These are phyloP conservation scores for Drosophila kanapiae DNA, from an alignment of 1,140 invertebrate species.

Conservation along the genomic window DNA sequence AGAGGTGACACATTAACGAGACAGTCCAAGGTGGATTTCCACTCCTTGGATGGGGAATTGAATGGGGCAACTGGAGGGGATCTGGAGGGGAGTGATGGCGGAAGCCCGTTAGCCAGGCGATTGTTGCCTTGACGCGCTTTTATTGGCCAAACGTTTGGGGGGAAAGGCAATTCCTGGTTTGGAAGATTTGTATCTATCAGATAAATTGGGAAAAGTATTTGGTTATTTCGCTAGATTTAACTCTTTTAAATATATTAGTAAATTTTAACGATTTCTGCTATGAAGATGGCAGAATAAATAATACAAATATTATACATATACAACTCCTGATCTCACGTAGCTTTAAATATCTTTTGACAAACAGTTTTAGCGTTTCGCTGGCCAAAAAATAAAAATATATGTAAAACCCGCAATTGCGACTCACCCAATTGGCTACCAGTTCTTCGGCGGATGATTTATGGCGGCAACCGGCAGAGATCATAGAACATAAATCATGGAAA, in stretches of 20 bases:
- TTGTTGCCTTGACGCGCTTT: conserved; percentile 71
- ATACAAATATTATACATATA: background rate
- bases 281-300: too few relatives aligned
- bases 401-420: conserved; percentile 10
- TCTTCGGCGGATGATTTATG: conserved; percentile 62
- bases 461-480: conserved; percentile 47
- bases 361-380: background rate
- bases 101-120: conserved; percentile 5
- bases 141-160: conserved; percentile 51
- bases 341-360: background rate
- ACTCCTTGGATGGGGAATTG: conserved; percentile 9
- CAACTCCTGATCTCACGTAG: background rate
- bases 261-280: too few relatives aligned
- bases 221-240: background rate
- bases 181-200: conserved; percentile 19
- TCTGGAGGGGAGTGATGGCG: background rate
- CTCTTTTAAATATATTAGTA: too few relatives aligned
- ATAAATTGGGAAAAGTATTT: conserved; percentile 9
- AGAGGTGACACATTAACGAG: conserved; percentile 34
- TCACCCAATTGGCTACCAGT: conserved; percentile 50
- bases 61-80: background rate
- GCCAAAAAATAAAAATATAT: background rate
- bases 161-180: conserved; percentile 11
- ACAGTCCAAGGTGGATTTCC: conserved; percentile 43
- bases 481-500: conserved; percentile 66